Base-by-base conservation (phyloP, 2,113 vertebrate species). In the Chaetura pelagica region DNA sequence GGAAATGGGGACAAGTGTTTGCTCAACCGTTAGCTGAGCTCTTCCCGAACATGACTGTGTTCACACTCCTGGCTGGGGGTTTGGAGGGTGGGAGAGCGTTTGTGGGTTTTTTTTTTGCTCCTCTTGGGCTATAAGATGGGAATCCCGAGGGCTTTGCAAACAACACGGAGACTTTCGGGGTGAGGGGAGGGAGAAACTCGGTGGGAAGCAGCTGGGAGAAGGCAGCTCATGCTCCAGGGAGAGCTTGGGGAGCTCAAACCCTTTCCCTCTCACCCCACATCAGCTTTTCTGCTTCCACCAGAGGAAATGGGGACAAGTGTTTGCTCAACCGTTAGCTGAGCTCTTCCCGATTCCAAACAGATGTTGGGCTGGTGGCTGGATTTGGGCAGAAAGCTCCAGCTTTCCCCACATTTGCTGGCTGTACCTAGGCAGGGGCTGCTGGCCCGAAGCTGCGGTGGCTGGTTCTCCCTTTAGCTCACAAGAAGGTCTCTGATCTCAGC, bases 381-480 rank as follows among this genome's bases (percentile, higher is more conserved):
- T 94, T 68, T 44, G 69, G 77, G 93, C 89, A 95, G 94, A 87
- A 84, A 72, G 35, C 74, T 89, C 84, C n/a, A 12, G 89, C 54
- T 97, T 76, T 85, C 81, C 91, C 81, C 77, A 42, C 67, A 27
- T 84, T 94, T 94, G 74, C 58, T 26, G 89, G 76, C 93, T 49
- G 12, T 81, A 63, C 61, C 76, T 44, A 26, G 1, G 35, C 57
- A 40, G 58, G 85, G 42, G 86, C 58, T 0, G 42, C 89, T 42
- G 89, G 83, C 40, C 79, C 54, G 0, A 0, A 63, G 26, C 57
- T 9, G 2, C 16, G 3, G 63, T 1, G 40, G 22, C 40, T 86
- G 51, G 9, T 64, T 84, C 57, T 92, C 38, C 61, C 72, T 84
- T 42, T 2, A 66, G 55, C 89, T 79, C 71, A 40, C 52, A 8